phyloP scores from a whole-genome alignment of 2,113 vertebrate genomes.

The Melanostigma gelatinosum region DNA sequence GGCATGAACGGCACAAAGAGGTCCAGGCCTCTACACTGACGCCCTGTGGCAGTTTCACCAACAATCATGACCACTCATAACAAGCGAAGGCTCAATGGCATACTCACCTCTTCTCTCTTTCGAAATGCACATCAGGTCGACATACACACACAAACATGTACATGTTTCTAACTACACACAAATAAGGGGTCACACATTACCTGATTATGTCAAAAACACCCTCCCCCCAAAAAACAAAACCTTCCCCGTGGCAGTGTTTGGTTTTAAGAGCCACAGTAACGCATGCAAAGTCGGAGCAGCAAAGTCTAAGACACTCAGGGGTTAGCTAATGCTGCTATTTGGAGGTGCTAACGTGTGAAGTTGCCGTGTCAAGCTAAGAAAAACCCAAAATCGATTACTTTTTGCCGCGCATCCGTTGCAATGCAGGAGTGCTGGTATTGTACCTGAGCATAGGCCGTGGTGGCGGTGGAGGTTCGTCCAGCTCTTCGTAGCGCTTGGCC shows the following conservation, averaged over 20 bases:
- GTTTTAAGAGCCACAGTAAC: not conserved
- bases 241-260: not conserved
- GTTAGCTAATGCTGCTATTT: not conserved
- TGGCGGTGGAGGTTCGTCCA: constrained; percentile 93
- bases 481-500: constrained; percentile 92
- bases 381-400: too few species aligned
- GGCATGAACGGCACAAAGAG: not conserved
- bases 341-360: too few species aligned
- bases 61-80: not conserved
- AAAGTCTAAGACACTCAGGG: not conserved
- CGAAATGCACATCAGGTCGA: not conserved
- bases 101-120: not conserved
- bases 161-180: not conserved
- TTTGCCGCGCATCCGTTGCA: not conserved
- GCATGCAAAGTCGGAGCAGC: not conserved
- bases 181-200: not conserved
- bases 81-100: not conserved
- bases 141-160: not conserved
- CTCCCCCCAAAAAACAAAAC: too few species aligned
- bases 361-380: not conserved
- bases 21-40: constrained; percentile 74
- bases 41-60: constrained; percentile 80
- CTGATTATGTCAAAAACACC: not conserved
- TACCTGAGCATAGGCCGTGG: constrained; percentile 97
- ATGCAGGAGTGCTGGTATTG: not conserved